Percentiles rank a stretch among this genome's conserved stretches.
These are phyloP conservation scores for Micrasema longulum DNA, from an alignment of 1,140 invertebrate species.

Conservation along the genomic window DNA sequence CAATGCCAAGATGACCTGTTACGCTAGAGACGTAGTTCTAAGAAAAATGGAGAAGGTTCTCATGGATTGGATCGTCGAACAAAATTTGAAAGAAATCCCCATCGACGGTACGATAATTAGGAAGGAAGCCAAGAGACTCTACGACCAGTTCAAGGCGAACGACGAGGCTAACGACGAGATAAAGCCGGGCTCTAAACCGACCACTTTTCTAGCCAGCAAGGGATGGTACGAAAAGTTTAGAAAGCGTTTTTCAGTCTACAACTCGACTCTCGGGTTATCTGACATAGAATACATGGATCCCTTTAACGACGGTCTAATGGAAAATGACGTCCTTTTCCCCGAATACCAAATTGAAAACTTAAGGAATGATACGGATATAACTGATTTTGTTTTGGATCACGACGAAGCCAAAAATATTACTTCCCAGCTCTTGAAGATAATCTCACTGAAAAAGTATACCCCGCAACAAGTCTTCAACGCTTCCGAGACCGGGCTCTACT, in stretches of 20 bases:
- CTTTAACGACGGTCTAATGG: not conserved
- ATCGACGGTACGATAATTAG: slow-evolving; percentile 34
- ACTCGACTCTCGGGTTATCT: slow-evolving; percentile 41
- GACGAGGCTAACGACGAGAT: slow-evolving; percentile 49
- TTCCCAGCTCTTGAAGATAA: slow-evolving; percentile 53
- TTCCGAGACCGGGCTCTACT: slow-evolving; percentile 63
- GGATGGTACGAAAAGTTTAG: slow-evolving; percentile 59
- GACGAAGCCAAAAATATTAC: slow-evolving; percentile 56
- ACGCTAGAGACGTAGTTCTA: slow-evolving; percentile 20
- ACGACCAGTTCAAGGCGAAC: slow-evolving; percentile 49
- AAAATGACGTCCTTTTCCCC: not conserved
- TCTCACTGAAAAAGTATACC: slow-evolving; percentile 55
- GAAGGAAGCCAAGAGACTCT: slow-evolving; percentile 53
- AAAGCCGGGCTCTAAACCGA: not conserved
- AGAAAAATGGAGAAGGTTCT: slow-evolving; percentile 40
- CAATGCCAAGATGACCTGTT: slow-evolving; percentile 32
- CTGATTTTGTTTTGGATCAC: slow-evolving; percentile 51
- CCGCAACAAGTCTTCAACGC: slow-evolving; percentile 62
- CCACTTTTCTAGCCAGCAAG: slow-evolving; percentile 56
- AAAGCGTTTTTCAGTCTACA: slow-evolving; percentile 56
- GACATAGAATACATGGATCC: not conserved
- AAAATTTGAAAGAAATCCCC: slow-evolving; percentile 11
- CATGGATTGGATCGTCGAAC: slow-evolving; percentile 44
- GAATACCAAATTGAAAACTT: not conserved
- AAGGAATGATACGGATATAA: too few species aligned